Base-by-base conservation (phyloP, 2,888 invertebrate species). In the Molanna angustata region DNA sequence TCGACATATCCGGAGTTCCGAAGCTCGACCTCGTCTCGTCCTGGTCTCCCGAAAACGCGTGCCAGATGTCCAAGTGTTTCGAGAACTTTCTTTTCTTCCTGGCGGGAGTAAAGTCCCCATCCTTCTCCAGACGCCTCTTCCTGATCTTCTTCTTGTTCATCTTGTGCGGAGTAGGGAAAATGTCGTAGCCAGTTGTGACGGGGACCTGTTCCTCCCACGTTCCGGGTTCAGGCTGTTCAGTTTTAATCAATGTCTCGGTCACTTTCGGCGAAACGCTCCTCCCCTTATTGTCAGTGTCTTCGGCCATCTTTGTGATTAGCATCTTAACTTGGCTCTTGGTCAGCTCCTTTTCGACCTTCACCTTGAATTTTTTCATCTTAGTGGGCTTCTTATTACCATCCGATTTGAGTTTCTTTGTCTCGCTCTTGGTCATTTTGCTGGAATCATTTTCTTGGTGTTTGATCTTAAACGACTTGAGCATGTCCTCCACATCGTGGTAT, bases 11-110 rank as follows among this genome's bases (percentile, higher is more conserved):
- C 0, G 68, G 65, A 1, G 65, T 67, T 1, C 65, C 66, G 16
- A 67, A 68, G 0, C 69, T 67, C 42, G 67, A 64, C 1, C 64
- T 63, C 0, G 67, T 65, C 19, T 69, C 70, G 18, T 71, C 71
- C 3, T 61, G 62, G 22, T 69, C 69, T 4, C 59, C 61, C n/a
- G 51, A 44, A 27, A 46, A 51, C 4, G 44, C 40, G 1, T 49
- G 33, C 49, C 52, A 52, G 4, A 39, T 39, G 11, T 56, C 49
- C 22, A 44, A 4, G 44, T 41, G 16, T 3, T 4, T 13, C 14
- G 13, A 16, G 2, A n/a, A 17, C 16, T 40, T 44, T 22, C 49
- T 57, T 35, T 54, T 54, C 18, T 55, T 50, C 2, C 16, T 13
- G 9, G 14, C 1, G 18, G 33, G 47, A 14, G 11, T 31, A 17